Conservation (phyloP, 2,888 invertebrate species). For the Cephus spinipes region DNA sequence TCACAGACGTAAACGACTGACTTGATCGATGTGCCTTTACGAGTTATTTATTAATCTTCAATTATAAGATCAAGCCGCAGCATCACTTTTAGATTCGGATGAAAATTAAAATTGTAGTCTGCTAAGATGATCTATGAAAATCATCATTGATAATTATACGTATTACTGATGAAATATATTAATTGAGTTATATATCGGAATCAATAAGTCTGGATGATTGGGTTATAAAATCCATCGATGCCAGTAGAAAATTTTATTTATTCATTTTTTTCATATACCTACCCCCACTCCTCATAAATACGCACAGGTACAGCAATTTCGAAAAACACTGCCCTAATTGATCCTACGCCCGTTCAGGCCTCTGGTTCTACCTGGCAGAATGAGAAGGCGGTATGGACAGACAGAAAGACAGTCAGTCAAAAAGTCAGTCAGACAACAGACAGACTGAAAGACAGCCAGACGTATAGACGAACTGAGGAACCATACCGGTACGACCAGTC, state of each 20-base stretch:
- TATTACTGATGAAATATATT: background rate
- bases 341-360: constrained; percentile 22
- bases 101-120: background rate
- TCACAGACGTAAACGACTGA: background rate
- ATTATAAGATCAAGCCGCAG: background rate
- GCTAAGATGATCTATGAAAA: background rate
- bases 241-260: background rate
- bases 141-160: background rate
- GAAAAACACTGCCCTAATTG: constrained; percentile 33
- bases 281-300: background rate
- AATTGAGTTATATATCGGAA: background rate
- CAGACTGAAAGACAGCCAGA: constrained; percentile 27
- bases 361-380: constrained; percentile 47
- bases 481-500: constrained; percentile 28
- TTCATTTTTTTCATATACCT: background rate
- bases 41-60: background rate
- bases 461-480: constrained; percentile 15
- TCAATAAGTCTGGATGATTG: background rate
- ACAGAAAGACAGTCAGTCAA: constrained; percentile 23
- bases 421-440: constrained; percentile 6
- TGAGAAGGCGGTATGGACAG: constrained; percentile 43
- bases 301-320: background rate
- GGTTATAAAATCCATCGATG: background rate
- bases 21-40: background rate
- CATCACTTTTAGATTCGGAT: background rate